Evolutionary conservation across 1,140 invertebrate genomes (phyloP), one percentile per base, ranked within the genome.

Genomic region (Drosophila ercepeae): DNA sequence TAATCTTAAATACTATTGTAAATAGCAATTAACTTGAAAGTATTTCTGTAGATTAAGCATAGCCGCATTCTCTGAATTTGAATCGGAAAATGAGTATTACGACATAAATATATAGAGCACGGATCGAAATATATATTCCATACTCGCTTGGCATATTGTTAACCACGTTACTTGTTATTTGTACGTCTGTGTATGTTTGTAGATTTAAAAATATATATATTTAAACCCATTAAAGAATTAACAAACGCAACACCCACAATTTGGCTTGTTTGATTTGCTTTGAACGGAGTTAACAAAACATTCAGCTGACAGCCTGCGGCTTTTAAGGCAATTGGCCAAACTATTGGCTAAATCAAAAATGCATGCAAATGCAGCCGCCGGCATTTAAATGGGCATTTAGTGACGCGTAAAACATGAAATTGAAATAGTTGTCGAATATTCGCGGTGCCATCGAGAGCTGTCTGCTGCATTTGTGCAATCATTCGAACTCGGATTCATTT

Each of bases 341-440:
- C 67, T 68, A 60, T 72, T 55, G 57, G 23, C 51, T 59, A 34
- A 25, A 29, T 4, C 13, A 29, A 25, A 7, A 23, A 59, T 41
- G 55, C 36, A 54, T 32, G 59, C 29, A 48, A 23, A 21, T 29
- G 16, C 42, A 21, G 50, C 72, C 57, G 45, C 46, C 39, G 78
- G 77, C 77, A 50, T 39, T 72, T 81, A 61, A 83, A 74, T 83
- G 52, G 65, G 34, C 45, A 57, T 61, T 54, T 74, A 58, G 50
- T 77, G 58, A 73, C 44, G 78, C 58, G 63, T 58, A 67, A 81
- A 74, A 73, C 60, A 59, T 57, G 78, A 68, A 82, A 82, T 64
- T 58, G 70, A 59, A 78, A 72, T 78, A 75, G 58, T 75, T 71
- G 54, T 59, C 55, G 63, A 72, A 71, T 65, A 70, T 78, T 70